These are phyloP conservation scores for Willisornis vidua DNA, from an alignment of 2,113 vertebrate genomes.

Conservation along the genomic window DNA sequence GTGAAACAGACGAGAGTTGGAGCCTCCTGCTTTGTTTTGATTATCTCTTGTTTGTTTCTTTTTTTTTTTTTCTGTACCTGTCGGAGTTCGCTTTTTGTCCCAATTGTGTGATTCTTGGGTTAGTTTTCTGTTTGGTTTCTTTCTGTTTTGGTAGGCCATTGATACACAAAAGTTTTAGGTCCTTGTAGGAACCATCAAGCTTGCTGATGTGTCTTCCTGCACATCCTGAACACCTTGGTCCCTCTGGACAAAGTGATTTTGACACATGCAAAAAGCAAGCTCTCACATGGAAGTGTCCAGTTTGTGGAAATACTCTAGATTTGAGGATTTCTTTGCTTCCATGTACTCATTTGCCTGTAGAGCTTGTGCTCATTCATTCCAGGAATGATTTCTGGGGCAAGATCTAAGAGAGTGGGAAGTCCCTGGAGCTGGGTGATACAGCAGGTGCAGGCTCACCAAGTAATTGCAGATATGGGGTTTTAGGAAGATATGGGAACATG, in stretches of 20 bases:
- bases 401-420: background rate
- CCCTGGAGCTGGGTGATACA: background rate
- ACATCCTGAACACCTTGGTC: background rate
- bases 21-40: background rate
- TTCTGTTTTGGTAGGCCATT: background rate
- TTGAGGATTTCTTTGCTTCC: background rate
- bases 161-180: background rate
- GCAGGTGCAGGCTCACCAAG: background rate
- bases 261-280: background rate
- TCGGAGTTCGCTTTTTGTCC: background rate
- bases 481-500: background rate
- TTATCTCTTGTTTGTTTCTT: background rate
- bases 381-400: background rate
- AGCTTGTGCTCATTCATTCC: background rate
- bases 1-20: background rate
- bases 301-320: background rate
- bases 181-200: fast-evolving
- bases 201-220: background rate
- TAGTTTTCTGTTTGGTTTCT: background rate
- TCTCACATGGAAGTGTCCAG: background rate
- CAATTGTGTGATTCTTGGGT: background rate
- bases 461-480: background rate
- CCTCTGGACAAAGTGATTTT: background rate
- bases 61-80: background rate
- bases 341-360: background rate